These are phyloP conservation scores for Myrmecophaga tridactyla DNA, from an alignment of 2,113 vertebrate genomes.

Conservation along the genomic window DNA sequence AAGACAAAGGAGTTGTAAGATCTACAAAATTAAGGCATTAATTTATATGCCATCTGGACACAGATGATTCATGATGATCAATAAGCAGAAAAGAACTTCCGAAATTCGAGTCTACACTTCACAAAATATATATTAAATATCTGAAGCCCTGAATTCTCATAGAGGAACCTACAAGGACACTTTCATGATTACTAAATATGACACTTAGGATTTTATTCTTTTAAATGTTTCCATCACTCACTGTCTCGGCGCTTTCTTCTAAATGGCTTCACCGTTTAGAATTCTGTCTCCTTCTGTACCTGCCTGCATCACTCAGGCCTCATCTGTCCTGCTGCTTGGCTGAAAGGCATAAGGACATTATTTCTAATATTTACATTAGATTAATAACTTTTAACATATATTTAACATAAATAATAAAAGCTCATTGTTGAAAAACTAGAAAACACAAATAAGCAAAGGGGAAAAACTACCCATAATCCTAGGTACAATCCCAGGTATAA, in stretches of 20 bases:
- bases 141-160: not conserved
- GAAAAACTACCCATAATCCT: not conserved
- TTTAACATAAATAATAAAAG: not conserved
- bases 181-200: not conserved
- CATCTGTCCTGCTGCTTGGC: not conserved
- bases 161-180: not conserved
- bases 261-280: not conserved
- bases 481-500: not conserved
- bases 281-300: not conserved
- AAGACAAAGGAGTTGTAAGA: slow-evolving; percentile 2
- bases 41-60: not conserved
- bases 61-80: not conserved
- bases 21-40: not conserved
- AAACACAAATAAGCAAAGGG: not conserved
- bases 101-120: not conserved
- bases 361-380: too few species aligned
- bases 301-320: not conserved
- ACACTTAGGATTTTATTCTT: not conserved
- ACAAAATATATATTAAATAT: not conserved
- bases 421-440: not conserved
- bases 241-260: not conserved
- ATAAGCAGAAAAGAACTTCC: not conserved
- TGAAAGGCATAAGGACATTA: not conserved
- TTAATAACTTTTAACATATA: not conserved
- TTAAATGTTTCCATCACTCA: not conserved